Base-by-base conservation (phyloP, 1,140 invertebrate genomes). In the Caenorhabditis briggsae region DNA sequence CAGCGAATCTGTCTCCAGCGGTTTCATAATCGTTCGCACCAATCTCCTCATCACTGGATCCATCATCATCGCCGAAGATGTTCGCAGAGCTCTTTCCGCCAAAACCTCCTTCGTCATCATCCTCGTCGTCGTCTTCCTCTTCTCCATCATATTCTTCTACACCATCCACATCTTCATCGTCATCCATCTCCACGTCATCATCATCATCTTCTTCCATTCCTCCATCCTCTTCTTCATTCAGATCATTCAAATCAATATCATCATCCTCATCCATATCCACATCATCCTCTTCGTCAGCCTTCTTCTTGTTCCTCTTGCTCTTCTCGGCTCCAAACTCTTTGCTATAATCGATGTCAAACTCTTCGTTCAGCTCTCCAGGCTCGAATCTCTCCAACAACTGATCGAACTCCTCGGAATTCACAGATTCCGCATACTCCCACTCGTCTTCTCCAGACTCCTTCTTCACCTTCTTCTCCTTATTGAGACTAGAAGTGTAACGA, bases 401-500 rank as follows among this genome's bases (percentile, higher is more conserved):
- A 85, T 94, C 95, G 93, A 97, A 97, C 91, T 97, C 96, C 82
- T 96, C 95, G 91, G 96, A 96, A 88, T 94, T 95, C 5, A 97
- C 95, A 90, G 82, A 84, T 46, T 61, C 83, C 0, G 41, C 56
- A 41, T 78, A 55, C 23, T 87, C 86, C 82, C 96, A 96, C 56
- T 96, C 95, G 50, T 94, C 93, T 92, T 96, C 96, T 41, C 20
- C 70, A 53, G 25, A 43, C 90, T 95, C 95, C 88, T 95, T 94
- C 53, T 94, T 93, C 46, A 91, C 91, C 2, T 94, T 92, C 46
- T 89, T 90, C 33, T 74, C 89, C 55, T 89, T 88, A 8, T 46
- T 86, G 56, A 89, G 55, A 89, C 46, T 93, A 92, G 2, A 94
- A 93, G 92, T 11, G 91, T 86, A 85, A 41, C 90, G 90, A 86